Conservation (phyloP, 2,888 invertebrate species). For the Lepidochitona cinerea region DNA sequence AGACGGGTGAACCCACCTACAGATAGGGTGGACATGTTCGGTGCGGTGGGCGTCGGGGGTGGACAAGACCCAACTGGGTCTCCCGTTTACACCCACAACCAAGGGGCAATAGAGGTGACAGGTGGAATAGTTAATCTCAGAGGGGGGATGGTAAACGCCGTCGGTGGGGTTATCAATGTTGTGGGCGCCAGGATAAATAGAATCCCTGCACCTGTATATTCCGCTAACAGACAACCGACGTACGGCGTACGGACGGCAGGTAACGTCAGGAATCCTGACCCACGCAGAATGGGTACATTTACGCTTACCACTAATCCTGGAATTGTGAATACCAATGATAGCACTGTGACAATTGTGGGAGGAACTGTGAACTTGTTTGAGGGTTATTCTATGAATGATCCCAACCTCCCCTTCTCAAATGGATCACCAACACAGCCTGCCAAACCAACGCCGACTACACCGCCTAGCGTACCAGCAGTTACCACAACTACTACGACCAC, state of each 20-base stretch:
- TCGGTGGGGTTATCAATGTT: neutral
- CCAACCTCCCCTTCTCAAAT: neutral
- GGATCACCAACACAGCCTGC: neutral
- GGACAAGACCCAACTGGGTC: neutral
- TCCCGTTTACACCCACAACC: neutral
- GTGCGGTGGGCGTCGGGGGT: neutral
- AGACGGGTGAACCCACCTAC: neutral
- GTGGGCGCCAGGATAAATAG: neutral
- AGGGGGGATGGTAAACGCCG: neutral
- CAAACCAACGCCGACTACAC: neutral
- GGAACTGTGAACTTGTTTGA: neutral
- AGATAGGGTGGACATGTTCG: neutral
- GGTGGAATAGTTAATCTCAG: neutral
- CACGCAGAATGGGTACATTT: neutral
- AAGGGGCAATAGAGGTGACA: neutral
- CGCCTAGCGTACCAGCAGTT: neutral
- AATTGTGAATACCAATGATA: neutral
- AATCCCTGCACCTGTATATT: neutral
- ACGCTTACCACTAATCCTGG: neutral
- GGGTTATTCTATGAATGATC: neutral
- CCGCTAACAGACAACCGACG: neutral
- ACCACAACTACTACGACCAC: neutral
- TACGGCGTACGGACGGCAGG: neutral
- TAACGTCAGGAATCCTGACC: neutral
- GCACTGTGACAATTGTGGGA: neutral